These are phyloP conservation scores for Liparis tanakae DNA, from an alignment of 2,797 vertebrate genomes.

Conservation along the genomic window DNA sequence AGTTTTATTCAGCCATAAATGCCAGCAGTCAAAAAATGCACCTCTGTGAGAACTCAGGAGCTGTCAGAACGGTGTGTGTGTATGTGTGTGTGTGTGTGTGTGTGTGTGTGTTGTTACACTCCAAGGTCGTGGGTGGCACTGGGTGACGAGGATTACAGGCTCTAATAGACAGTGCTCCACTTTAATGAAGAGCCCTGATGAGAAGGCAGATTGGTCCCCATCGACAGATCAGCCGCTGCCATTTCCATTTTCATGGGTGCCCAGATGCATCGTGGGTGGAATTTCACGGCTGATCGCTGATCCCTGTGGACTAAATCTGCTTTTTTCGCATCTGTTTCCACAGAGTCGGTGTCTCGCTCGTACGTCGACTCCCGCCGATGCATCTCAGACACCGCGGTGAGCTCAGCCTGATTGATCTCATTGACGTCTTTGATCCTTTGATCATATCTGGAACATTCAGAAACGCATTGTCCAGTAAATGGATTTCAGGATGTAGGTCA, in stretches of 20 bases:
- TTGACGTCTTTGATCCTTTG: slow-evolving; percentile 27
- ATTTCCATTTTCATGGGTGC: slow-evolving; percentile 71
- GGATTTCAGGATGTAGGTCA: slow-evolving; percentile 46
- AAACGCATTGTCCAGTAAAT: slow-evolving; percentile 51
- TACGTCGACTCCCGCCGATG: slow-evolving; percentile 19
- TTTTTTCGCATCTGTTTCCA: slow-evolving; percentile 6
- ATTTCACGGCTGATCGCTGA: slow-evolving; percentile 59
- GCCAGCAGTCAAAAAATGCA: slow-evolving; percentile 41
- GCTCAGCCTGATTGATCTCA: slow-evolving; percentile 16
- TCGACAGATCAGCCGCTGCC: slow-evolving; percentile 66
- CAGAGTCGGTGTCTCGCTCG: slow-evolving; percentile 23
- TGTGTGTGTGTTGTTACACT: slow-evolving; percentile 48
- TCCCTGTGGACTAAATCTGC: slow-evolving; percentile 47
- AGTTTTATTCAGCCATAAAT: slow-evolving; percentile 14
- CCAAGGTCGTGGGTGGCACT: slow-evolving; percentile 63
- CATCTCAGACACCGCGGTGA: slow-evolving; percentile 35
- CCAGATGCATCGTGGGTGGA: slow-evolving; percentile 48
- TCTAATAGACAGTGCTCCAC: slow-evolving; percentile 67
- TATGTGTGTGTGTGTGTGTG: too few relatives aligned
- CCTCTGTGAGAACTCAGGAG: slow-evolving; percentile 29
- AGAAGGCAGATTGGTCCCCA: slow-evolving; percentile 62
- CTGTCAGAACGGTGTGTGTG: slow-evolving; percentile 44
- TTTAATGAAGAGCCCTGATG: slow-evolving; percentile 75
- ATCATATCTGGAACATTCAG: slow-evolving; percentile 35
- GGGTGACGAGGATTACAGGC: slow-evolving; percentile 60